A percentile compares a stretch with the other conserved stretches of the same genome.
Conservation (phyloP, 2,113 vertebrate species). For the Jaculus jaculus region DNA sequence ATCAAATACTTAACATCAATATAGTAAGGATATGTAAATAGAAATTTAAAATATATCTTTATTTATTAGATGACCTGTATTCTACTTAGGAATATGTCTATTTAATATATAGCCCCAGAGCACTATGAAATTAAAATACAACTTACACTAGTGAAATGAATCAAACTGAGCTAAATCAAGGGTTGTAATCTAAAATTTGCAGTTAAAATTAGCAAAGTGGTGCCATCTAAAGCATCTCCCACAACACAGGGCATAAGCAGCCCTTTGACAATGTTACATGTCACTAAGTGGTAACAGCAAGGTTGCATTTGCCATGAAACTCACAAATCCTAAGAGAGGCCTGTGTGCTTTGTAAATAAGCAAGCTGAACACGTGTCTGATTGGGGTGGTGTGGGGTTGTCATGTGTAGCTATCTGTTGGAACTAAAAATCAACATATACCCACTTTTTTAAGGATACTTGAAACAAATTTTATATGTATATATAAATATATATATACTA, state of each 20-base stretch:
- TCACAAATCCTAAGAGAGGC: conserved; percentile 54
- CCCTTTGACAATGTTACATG: conserved; percentile 38
- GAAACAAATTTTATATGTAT: no score
- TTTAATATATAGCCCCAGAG: conserved; percentile 55
- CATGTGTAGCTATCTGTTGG: conserved; percentile 50
- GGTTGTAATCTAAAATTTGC: neutral
- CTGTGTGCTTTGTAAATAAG: conserved; percentile 58
- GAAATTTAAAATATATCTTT: conserved; percentile 68
- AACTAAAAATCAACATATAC: conserved; percentile 48
- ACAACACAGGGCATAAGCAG: conserved; percentile 50
- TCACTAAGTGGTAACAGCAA: conserved; percentile 45
- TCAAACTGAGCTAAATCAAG: conserved; percentile 40
- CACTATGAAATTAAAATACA: conserved; percentile 78
- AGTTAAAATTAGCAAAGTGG: conserved; percentile 42
- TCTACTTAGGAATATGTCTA: conserved; percentile 46
- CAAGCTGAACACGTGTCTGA: conserved; percentile 52
- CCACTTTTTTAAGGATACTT: conserved; percentile 59
- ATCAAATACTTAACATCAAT: conserved; percentile 65
- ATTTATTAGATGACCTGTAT: conserved; percentile 55
- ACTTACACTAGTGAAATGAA: conserved; percentile 68
- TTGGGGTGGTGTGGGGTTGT: neutral
- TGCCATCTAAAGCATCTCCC: conserved; percentile 41
- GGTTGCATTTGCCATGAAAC: conserved; percentile 54
- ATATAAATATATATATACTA: neutral
- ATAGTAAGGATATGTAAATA: conserved; percentile 46